Evolutionary conservation across 2,797 vertebrate genomes (phyloP).

Genomic region (Sitta carolinensis): DNA sequence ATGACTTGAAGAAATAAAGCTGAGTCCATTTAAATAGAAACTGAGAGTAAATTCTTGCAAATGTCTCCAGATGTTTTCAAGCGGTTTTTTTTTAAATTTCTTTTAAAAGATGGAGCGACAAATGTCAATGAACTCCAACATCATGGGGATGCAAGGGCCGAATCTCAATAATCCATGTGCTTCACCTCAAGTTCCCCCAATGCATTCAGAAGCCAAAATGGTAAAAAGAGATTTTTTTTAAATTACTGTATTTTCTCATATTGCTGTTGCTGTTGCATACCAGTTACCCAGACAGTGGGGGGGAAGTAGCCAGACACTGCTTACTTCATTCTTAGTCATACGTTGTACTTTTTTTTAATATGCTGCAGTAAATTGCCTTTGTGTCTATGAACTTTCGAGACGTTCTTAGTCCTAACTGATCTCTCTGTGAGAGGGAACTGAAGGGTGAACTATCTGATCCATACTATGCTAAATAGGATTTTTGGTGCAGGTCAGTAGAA

Average conservation of each 20-base stretch:
- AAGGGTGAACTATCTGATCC: neutral
- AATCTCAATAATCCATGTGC: constrained; percentile 92
- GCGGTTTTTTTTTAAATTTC: neutral
- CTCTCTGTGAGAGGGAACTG: neutral
- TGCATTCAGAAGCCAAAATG: constrained; percentile 99
- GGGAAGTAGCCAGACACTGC: constrained; percentile 14
- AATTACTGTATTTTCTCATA: neutral
- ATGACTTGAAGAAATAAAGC: constrained; percentile 45
- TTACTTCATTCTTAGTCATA: constrained; percentile 63
- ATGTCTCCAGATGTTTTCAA: constrained; percentile 13
- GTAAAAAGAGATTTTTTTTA: constrained; percentile 75
- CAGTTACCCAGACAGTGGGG: constrained; percentile 10
- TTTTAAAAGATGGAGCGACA: constrained; percentile 94
- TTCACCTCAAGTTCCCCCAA: constrained; percentile 93
- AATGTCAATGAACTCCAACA: constrained; percentile 97
- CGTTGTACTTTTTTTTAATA: neutral
- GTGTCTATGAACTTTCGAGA: constrained; percentile 34
- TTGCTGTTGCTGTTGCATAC: neutral
- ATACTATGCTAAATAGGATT: neutral
- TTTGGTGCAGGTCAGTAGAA: neutral
- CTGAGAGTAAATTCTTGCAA: neutral
- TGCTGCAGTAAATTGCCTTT: constrained; percentile 41
- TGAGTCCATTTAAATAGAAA: constrained; percentile 37
- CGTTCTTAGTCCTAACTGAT: neutral
- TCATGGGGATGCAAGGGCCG: constrained; percentile 97